Evolutionary conservation across 1,140 invertebrate genomes (phyloP), one percentile per base, ranked within the genome.

Genomic region (Trinorchestia longiramus): DNA sequence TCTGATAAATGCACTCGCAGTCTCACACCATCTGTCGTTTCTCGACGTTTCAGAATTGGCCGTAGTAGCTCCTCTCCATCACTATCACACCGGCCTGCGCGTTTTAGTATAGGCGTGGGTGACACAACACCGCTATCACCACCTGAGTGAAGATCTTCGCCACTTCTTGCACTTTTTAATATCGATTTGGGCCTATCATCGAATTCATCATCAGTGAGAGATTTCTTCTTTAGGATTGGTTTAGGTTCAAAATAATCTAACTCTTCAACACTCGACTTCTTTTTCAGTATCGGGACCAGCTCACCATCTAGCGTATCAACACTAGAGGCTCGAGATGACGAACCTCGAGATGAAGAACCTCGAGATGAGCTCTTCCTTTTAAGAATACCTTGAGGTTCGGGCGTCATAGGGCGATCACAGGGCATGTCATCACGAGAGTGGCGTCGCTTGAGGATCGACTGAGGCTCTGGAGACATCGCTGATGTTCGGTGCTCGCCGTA

Each of bases 191-290:
- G 98, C 0, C 98, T 98, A 95, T 97, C 98, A 53, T 96, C 96
- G 43, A 96, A 96, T 40, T 96, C 87, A 43, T 96, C 96, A 88
- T 97, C 97, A 11, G 96, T 95, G 47, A 97, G 96, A 44, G 97
- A 97, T 95, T 98, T 98, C 97, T 98, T 98, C 97, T 99, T 99
- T 8, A 99, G 97, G 96, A 99, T 99, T 0, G 98, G 98, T 96
- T 98, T 98, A 0, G 97, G 97, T 98, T 98, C 95, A 23, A 95
- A 98, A 96, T 98, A 98, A 43, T 98, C 98, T 6, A 98, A 98
- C 96, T 91, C 95, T n/a, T 94, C 92, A 44, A 94, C 19, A 45
- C 92, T 94, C 19, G 92, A n/a, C 44, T 94, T 94, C 44, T 94
- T 94, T 45, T 94, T 94, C 17, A 94, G 40, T 94, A 94, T 94